A percentile compares a stretch with the other conserved stretches of the same genome.
phyloP scores from a whole-genome alignment of 2,888 invertebrate species.

The Mesorhabditis belari region DNA sequence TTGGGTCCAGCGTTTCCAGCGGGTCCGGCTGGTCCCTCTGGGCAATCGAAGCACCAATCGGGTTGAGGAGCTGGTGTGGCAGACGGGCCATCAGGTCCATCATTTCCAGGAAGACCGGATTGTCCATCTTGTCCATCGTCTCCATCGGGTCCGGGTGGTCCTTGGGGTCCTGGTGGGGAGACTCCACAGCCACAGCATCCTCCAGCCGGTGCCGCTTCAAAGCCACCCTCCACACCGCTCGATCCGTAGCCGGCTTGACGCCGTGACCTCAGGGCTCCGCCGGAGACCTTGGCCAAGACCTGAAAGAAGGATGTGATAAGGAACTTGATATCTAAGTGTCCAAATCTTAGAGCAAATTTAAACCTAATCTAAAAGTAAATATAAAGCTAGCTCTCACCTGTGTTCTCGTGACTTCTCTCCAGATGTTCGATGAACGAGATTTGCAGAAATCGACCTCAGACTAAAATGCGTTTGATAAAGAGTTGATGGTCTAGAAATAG shows the following conservation, averaged over 20 bases:
- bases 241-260: constrained; percentile 38
- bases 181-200: constrained; percentile 36
- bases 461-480: neutral
- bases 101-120: constrained; percentile 36
- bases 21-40: constrained; percentile 36
- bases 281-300: constrained; percentile 35
- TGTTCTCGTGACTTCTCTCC: constrained; percentile 39
- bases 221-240: constrained; percentile 22
- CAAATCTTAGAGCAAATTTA: too few species aligned
- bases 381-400: too few species aligned
- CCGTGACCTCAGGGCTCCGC: constrained; percentile 25
- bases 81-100: constrained; percentile 40
- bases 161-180: constrained; percentile 28
- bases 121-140: constrained; percentile 31
- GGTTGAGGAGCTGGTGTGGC: constrained; percentile 35
- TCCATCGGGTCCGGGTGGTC: constrained; percentile 31
- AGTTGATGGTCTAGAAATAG: constrained; percentile 5
- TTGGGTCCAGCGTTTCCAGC: constrained; percentile 36
- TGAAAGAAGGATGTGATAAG: neutral
- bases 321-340: too few species aligned
- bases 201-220: constrained; percentile 14
- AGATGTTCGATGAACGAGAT: constrained; percentile 37
- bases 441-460: constrained; percentile 34
- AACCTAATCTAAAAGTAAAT: too few species aligned
- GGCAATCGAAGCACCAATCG: constrained; percentile 39